Evolutionary conservation across 2,797 vertebrate genomes (phyloP).

Genomic region (Hypotaenidia philippensis): DNA sequence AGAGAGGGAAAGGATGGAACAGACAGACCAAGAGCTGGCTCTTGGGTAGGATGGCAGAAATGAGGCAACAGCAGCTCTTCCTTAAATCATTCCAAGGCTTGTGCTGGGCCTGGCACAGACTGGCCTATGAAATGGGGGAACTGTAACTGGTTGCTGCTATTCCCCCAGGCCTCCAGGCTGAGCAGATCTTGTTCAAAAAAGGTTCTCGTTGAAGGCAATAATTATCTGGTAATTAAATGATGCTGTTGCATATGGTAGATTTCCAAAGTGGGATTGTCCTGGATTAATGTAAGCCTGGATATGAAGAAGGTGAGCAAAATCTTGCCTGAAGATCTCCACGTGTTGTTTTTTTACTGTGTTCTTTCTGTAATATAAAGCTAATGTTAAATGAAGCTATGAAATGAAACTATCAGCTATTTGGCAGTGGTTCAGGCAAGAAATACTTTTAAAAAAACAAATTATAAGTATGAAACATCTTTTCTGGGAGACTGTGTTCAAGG

Average conservation of each 20-base stretch:
- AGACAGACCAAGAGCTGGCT: background rate
- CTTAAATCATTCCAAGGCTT: background rate
- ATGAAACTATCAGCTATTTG: slow-evolving; percentile 26
- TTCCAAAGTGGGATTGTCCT: slow-evolving; percentile 43
- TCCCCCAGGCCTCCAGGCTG: slow-evolving; percentile 12
- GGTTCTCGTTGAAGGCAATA: background rate
- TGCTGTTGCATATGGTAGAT: slow-evolving; percentile 36
- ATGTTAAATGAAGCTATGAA: slow-evolving; percentile 13
- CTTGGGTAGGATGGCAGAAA: background rate
- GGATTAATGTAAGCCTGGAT: background rate
- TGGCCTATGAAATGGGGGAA: background rate
- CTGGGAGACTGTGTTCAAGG: background rate
- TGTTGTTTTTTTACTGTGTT: background rate
- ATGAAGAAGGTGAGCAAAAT: slow-evolving; percentile 13
- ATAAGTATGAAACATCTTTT: slow-evolving; percentile 8
- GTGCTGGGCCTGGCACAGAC: background rate
- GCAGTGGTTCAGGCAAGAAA: slow-evolving; percentile 23
- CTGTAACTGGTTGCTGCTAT: background rate
- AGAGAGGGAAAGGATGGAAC: background rate
- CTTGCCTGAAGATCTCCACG: background rate
- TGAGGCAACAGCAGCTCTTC: background rate
- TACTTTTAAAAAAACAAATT: slow-evolving; percentile 1
- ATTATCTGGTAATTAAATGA: slow-evolving; percentile 60
- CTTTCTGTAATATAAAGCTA: background rate
- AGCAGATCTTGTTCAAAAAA: slow-evolving; percentile 49